Percentiles rank a stretch among this genome's conserved stretches.
These are phyloP conservation scores for Gryllus bimaculatus DNA, from an alignment of 1,140 invertebrate species.

Conservation along the genomic window DNA sequence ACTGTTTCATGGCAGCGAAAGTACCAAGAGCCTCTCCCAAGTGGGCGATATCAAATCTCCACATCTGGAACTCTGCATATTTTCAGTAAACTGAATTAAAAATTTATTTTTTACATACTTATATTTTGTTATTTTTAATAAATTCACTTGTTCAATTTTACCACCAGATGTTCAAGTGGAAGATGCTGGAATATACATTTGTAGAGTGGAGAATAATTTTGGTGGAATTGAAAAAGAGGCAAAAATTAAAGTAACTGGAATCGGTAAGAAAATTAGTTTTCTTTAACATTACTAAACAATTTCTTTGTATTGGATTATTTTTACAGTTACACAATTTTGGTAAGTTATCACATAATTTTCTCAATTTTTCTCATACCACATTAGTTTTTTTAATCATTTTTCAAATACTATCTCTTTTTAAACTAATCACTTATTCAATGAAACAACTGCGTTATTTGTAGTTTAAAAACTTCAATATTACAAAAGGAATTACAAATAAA, in stretches of 20 bases:
- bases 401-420: too few species aligned
- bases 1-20: background rate
- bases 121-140: background rate
- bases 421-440: too few species aligned
- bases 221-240: slow-evolving; percentile 19
- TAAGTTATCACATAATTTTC: background rate
- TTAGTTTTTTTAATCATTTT: background rate
- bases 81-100: slow-evolving; percentile 10
- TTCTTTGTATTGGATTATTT: background rate
- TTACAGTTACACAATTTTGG: background rate
- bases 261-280: slow-evolving; percentile 18
- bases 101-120: background rate
- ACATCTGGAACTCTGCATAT: slow-evolving; percentile 13
- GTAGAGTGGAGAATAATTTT: slow-evolving; percentile 25
- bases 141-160: background rate
- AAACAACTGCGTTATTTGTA: too few species aligned
- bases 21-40: background rate
- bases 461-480: too few species aligned
- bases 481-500: too few species aligned
- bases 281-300: background rate
- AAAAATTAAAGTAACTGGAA: slow-evolving; percentile 22
- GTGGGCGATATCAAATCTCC: background rate
- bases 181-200: slow-evolving; percentile 25
- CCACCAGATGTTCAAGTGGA: slow-evolving; percentile 23
- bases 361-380: background rate